A percentile compares a stretch with the other conserved stretches of the same genome.
These are phyloP conservation scores for Rhyzopertha dominica DNA, from an alignment of 1,140 invertebrate species.

Conservation along the genomic window DNA sequence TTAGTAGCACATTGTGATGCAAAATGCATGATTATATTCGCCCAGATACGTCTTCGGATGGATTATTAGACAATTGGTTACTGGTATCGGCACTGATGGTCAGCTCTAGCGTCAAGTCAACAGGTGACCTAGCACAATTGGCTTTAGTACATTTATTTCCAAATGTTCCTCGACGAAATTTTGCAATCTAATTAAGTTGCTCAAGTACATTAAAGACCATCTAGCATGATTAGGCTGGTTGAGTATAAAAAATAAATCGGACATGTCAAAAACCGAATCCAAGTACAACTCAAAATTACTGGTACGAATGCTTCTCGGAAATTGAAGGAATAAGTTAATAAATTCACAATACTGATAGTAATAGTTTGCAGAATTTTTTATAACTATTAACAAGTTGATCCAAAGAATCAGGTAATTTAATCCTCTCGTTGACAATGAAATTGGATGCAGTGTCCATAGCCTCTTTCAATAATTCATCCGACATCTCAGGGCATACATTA, in stretches of 20 bases:
- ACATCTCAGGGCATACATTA: conserved; percentile 18
- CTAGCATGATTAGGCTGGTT: conserved; percentile 35
- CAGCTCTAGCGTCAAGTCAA: conserved; percentile 26
- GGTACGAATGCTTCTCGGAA: conserved; percentile 28
- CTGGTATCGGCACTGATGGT: conserved; percentile 25
- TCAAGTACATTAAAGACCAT: conserved; percentile 23
- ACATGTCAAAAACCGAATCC: conserved; percentile 29
- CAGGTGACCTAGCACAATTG: conserved; percentile 15
- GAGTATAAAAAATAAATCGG: conserved; percentile 31
- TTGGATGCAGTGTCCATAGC: conserved; percentile 8
- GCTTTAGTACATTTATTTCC: conserved; percentile 19
- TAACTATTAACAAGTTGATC: conserved; percentile 14
- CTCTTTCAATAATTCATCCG: conserved; percentile 13
- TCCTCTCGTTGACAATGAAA: conserved; percentile 11
- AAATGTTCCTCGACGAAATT: conserved; percentile 23
- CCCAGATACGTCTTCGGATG: no score
- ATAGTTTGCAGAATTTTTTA: conserved; percentile 20
- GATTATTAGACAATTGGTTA: conserved; percentile 1
- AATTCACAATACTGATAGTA: conserved; percentile 22
- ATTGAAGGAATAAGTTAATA: conserved; percentile 21
- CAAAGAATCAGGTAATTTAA: conserved; percentile 17
- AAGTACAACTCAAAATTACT: conserved; percentile 31
- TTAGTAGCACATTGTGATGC: conserved; percentile 25
- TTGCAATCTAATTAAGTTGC: conserved; percentile 19
- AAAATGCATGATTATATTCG: conserved; percentile 38